Evolutionary conservation across 2,797 vertebrate species (phyloP), one percentile per base, ranked within the genome.

Genomic region (Vireo griseus): DNA sequence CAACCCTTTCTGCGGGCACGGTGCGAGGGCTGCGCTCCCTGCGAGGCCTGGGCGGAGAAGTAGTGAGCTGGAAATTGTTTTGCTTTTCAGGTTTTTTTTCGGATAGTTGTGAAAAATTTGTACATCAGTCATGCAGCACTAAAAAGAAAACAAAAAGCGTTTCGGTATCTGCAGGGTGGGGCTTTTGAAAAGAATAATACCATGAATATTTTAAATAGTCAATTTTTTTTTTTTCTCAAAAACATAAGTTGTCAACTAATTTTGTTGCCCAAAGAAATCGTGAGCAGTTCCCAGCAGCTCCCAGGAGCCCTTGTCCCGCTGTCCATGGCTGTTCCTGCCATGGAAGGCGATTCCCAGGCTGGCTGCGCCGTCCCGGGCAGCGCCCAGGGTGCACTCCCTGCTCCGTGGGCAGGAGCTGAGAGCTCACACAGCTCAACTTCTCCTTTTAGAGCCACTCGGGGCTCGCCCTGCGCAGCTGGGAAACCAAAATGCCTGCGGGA

Each of bases 401-500:
- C 42, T 44, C 3, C 26, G 16, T 37, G 12, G 58, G 58, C 84
- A 21, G 90, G 66, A 92, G 86, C 58, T 13, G 94, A 52, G 28
- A 3, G 54, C 25, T 44, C 25, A 21, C 4, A 6, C 48, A 17
- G 48, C 33, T 4, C 94, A 29, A 74, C 92, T 96, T 95, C 96
- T 95, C 44, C 86, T 96, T 97, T 95, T 4, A 77, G 35, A 91
- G 66, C 31, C 67, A 2, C 22, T 40, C 80, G 3, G 71, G 16
- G 57, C 84, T 73, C 55, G 39, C 68, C 81, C 68, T 28, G 65
- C 28, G 65, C 59, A 39, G 93, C 66, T 3, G 12, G 66, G 84
- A 62, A 35, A 9, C 22, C 83, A 79, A 95, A 92, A 98, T 98
- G 97, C 81, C 88, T 5, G 51, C 19, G 8, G 86, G 67, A 76